Base-by-base conservation (phyloP, 2,797 vertebrate genomes). In the Apogon hyalosoma region DNA sequence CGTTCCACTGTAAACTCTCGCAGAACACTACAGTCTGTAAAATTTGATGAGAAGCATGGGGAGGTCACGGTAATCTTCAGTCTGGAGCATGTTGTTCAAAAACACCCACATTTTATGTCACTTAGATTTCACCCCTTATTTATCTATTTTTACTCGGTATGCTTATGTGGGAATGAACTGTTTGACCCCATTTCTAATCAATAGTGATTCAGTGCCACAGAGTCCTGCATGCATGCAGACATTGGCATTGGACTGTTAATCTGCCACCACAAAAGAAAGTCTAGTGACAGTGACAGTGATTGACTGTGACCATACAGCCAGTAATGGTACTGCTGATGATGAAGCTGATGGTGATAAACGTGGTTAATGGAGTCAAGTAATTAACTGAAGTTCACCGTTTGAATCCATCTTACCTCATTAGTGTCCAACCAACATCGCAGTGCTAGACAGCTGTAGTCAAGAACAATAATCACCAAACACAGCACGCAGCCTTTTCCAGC, bases 341-440 rank as follows among this genome's bases (percentile, higher is more conserved):
- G 49, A 53, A 41, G 63, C 18, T 28, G 11, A 33, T 49, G 54
- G 39, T 47, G 42, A 58, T 68, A 48, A 77, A 61, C 11, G 2
- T 33, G 24, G 39, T 47, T 64, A 75, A 73, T 65, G 55, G 56
- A 68, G 65, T 68, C 38, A 63, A 61, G 65, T 53, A 68, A 82
- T 79, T 63, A 80, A 66, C 48, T 55, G 12, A 14, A 58, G 36
- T 80, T 69, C 39, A 64, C 54, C 4, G 47, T 82, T 69, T 70
- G 45, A 74, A 51, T 40, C 39, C 50, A 43, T 77, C 47, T 40
- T 21, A 60, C 39, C 57, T 70, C 19, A 72, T 73, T 69, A 73
- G 54, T 45, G 49, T 67, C 59, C 38, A 42, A 15, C 48, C 18
- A 45, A 28, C 64, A 63, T 46, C 42, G n/a, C 15, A 4, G 54